Base-by-base conservation (phyloP, 2,888 invertebrate species). In the Luperina nickerlii region DNA sequence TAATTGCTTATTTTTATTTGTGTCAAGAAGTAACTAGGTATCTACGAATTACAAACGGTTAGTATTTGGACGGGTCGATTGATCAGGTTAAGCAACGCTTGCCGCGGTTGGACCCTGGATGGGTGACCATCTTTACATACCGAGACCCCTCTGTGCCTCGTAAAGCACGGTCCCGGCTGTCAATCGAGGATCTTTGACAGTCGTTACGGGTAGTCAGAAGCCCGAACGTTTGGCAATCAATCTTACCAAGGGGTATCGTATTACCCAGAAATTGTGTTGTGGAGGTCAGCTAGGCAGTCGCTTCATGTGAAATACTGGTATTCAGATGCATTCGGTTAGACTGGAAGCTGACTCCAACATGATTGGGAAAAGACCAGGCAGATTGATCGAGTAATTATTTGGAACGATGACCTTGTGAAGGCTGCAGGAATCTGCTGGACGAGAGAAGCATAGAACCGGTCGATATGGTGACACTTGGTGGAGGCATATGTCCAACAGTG, bases 1-100 rank as follows among this genome's bases (percentile, higher is more conserved):
- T 54, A 27, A 63, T 42, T 75, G 57, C 1, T n/a, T 24, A 8
- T 69, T 69, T 45, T 75, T 48, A 48, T 73, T 74, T 6, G 48
- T 27, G 13, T 69, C 48, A n/a, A 38, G 20, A 48, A n/a, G 4
- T 18, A 69, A 8, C 6, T 69, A 15, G 24, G 70, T 60, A 60
- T 32, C 32, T 9, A 32, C 18, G 32, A 32, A 32, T 32, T 51
- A 24, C 13, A 32, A 9, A 54, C 24, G 7, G 2, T 60, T n/a
- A 18, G 38, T 38, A 18, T 62, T 63, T 63, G 32, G 63, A 27
- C 15, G 15, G 15, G 15, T 7, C 7, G 15, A 62, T 62, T 27
- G 62, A 27, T 27, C 62, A 62, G 62, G 62, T 62, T 27, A 60
- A 27, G 6, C 13, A 27, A 62, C 60, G 0, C n/a, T n/a, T 62